phyloP scores from a whole-genome alignment of 2,113 vertebrate species.

The Spermophilus dauricus region DNA sequence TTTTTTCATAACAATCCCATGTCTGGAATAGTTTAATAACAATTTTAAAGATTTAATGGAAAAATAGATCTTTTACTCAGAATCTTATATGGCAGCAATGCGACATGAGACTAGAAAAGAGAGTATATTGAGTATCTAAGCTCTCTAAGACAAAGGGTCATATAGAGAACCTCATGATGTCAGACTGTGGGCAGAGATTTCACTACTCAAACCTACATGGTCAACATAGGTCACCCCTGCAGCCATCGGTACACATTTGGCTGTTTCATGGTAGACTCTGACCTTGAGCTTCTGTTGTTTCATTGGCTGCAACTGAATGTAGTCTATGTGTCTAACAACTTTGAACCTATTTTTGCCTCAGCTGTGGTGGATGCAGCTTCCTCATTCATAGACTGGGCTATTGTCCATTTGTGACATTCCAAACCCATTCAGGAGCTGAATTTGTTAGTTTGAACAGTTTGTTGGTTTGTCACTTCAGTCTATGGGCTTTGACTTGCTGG shows the following conservation, averaged over 20 bases:
- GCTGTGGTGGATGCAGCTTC: slow-evolving; percentile 30
- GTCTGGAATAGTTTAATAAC: slow-evolving; percentile 21
- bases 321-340: background rate
- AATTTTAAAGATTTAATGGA: background rate
- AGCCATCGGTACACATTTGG: background rate
- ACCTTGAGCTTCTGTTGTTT: slow-evolving; percentile 54
- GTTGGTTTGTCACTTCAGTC: background rate
- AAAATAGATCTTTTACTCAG: slow-evolving; percentile 49
- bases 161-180: background rate
- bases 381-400: background rate
- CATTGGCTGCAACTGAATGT: background rate
- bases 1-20: slow-evolving; percentile 53
- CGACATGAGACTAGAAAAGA: background rate
- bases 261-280: background rate
- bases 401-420: background rate
- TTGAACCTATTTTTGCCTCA: slow-evolving; percentile 8
- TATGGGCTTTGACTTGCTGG: slow-evolving; percentile 39
- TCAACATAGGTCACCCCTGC: background rate
- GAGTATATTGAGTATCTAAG: background rate
- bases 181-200: background rate
- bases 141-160: background rate
- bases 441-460: background rate
- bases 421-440: background rate
- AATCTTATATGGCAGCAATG: background rate
- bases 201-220: background rate